Base-by-base conservation (phyloP, 2,888 invertebrate species). In the Hypercompe scribonia region DNA sequence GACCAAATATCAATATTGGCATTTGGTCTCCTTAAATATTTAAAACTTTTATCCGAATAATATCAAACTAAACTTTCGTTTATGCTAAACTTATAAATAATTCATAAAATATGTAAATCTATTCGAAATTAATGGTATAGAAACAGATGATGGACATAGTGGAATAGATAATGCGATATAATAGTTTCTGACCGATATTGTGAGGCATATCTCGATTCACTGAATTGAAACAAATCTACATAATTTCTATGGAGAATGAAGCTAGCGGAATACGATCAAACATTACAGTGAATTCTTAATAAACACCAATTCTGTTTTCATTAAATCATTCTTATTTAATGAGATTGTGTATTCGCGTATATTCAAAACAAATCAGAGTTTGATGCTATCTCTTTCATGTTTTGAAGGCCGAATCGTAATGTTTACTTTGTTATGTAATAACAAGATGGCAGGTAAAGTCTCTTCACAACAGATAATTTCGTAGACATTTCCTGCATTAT, bases 191-290 rank as follows among this genome's bases (percentile, higher is more conserved):
- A 67, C 54, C 76, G 77, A 79, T 75, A 78, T 77, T 82, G 73
- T 78, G 67, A 65, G 71, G 74, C 73, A 72, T 74, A 73, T 81
- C 75, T 80, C 74, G 78, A 86, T 84, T 82, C 87, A 87, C 46
- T 86, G 86, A 84, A 75, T 83, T 77, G 83, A 81, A 83, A 81
- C 70, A 73, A 82, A 83, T 81, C 80, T 76, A 76, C 80, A 78
- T 80, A 78, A 78, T 79, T 71, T 65, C 54, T 75, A 70, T 80
- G 76, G 65, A 67, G 72, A 74, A 67, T 64, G 75, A 46, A 67
- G 54, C 70, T 66, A 67, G 70, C 75, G 69, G 75, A 77, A 84
- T 79, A 73, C 75, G 78, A 79, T 81, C 73, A 77, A 65, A 70
- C 67, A 72, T 80, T 73, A 69, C 54, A 74, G 67, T 64, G 68